Conservation (phyloP, 2,888 invertebrate species). For the Leptopilina myrica region DNA sequence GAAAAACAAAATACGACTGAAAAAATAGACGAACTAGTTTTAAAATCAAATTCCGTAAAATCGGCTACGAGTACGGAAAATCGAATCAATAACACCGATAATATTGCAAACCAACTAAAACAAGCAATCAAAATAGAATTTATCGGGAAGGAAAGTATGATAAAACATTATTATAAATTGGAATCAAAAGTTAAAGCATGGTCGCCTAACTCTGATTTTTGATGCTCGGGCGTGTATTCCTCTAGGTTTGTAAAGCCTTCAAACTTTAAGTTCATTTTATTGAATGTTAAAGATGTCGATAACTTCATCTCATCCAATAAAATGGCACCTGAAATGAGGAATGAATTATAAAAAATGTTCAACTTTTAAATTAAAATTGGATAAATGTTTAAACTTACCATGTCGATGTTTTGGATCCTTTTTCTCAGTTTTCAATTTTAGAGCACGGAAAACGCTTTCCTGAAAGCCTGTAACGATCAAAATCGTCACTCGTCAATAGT, state of each 20-base stretch:
- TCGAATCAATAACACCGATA: too few relatives aligned
- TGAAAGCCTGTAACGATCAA: too few relatives aligned
- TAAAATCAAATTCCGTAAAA: too few relatives aligned
- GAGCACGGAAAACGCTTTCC: conserved; percentile 46
- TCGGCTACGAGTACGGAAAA: too few relatives aligned
- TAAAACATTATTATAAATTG: too few relatives aligned
- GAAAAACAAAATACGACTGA: too few relatives aligned
- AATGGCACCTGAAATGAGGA: neutral
- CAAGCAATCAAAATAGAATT: too few relatives aligned
- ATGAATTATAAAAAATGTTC: neutral
- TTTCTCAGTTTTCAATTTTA: conserved; percentile 45
- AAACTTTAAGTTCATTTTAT: conserved; percentile 29
- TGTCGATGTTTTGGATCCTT: neutral
- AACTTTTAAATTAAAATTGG: neutral
- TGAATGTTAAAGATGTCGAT: neutral
- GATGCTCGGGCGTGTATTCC: conserved; percentile 54
- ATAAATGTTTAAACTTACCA: neutral
- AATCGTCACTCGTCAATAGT: too few relatives aligned
- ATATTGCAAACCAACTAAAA: too few relatives aligned
- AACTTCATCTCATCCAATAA: neutral
- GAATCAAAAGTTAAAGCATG: conserved; percentile 51
- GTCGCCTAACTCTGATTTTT: conserved; percentile 54
- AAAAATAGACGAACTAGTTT: too few relatives aligned
- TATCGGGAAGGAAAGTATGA: too few relatives aligned
- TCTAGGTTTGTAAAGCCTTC: conserved; percentile 57